Evolutionary conservation across 2,797 vertebrate species (phyloP).

Genomic region (Clarias laeviceps): DNA sequence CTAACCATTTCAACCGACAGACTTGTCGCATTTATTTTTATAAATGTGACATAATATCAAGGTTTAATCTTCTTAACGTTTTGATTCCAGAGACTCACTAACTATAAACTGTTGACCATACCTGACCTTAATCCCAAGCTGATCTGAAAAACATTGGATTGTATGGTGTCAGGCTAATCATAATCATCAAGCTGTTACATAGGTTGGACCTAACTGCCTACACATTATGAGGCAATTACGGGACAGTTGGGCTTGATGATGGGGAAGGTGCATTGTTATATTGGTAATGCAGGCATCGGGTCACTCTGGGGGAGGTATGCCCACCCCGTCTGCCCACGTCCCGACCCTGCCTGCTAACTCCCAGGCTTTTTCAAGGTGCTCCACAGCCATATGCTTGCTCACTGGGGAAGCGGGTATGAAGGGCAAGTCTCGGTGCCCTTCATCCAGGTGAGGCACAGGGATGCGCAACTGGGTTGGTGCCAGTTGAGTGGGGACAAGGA

Average conservation of each 20-base stretch:
- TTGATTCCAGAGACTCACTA: background rate
- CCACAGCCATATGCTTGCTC: slow-evolving; percentile 79
- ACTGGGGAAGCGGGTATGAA: slow-evolving; percentile 70
- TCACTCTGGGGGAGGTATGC: slow-evolving; percentile 30
- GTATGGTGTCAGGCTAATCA: background rate
- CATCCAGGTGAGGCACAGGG: slow-evolving; percentile 75
- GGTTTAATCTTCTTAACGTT: background rate
- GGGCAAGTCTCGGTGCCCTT: slow-evolving; percentile 73
- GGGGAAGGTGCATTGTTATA: background rate
- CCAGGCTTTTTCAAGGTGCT: slow-evolving; percentile 80
- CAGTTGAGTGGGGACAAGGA: slow-evolving; percentile 68
- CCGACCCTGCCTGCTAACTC: slow-evolving; percentile 61
- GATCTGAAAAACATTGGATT: background rate
- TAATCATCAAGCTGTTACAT: background rate
- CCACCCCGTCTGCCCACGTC: slow-evolving; percentile 16
- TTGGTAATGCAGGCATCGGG: slow-evolving; percentile 2
- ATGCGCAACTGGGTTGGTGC: slow-evolving; percentile 73
- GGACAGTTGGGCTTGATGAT: background rate
- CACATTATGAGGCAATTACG: background rate
- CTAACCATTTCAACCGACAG: background rate
- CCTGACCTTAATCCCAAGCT: background rate
- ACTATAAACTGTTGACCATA: background rate
- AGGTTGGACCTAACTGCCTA: background rate
- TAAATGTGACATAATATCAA: background rate
- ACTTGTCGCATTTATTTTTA: background rate